Evolutionary conservation across 2,113 vertebrate genomes (phyloP), one percentile per base, ranked within the genome.

Genomic region (Atherinomorus stipes): DNA sequence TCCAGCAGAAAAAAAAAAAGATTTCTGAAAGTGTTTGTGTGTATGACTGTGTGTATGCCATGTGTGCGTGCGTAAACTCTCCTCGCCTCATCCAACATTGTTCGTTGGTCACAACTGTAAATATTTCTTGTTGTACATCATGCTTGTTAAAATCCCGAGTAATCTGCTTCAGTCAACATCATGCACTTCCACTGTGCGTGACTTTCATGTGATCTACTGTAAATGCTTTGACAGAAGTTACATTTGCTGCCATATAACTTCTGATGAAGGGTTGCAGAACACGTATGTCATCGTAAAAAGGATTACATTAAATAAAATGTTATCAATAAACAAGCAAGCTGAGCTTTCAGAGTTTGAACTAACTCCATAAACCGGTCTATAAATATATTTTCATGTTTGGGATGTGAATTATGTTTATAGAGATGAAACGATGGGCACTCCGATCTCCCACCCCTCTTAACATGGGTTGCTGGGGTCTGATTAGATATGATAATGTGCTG

Each of bases 301-400:
- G 81, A 91, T 89, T 83, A 92, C 91, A 86, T 92, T 86, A 85
- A 94, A 94, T 94, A 94, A 94, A 94, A 91, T 87, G 84, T 85
- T 90, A 91, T 92, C 57, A 80, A 90, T 89, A 84, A 85, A 81
- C 74, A 65, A 86, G 86, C 74, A 52, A 44, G 64, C 21, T n/a
- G 66, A 82, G 71, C 85, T 88, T 86, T 89, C 80, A 64, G 76
- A 72, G 60, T 85, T 68, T 88, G 85, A 88, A 81, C 87, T 22
- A 1, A 81, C 80, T 88, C 74, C 63, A 89, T 90, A 90, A 92
- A 92, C 45, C n/a, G 52, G 49, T 80, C 82, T 77, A 86, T 92
- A 93, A 93, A 91, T 90, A 90, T 81, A 28, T 64, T 70, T 81
- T 86, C 60, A 76, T 69, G 72, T 71, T 63, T 11, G 78, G 81